Evolutionary conservation across 2,797 vertebrate genomes (phyloP).

Genomic region (Protosalanx chinensis): DNA sequence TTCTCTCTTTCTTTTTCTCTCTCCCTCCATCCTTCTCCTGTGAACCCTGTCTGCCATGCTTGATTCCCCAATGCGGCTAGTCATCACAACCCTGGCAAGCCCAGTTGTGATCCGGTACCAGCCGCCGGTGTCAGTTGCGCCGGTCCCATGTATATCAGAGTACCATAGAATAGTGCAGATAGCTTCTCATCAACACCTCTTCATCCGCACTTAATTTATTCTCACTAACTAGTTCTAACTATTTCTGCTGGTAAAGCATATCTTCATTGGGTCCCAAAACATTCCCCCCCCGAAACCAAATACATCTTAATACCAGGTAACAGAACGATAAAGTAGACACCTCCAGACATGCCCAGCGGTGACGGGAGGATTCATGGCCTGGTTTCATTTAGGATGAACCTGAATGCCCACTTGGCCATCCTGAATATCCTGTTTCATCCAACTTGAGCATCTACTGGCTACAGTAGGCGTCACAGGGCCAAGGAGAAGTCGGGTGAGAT

Average conservation of each 20-base stretch:
- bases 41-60: neutral
- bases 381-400: too few species aligned
- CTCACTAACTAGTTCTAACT: too few species aligned
- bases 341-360: too few species aligned
- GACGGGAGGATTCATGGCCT: too few species aligned
- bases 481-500: neutral
- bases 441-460: neutral
- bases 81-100: constrained; percentile 12
- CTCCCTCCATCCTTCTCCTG: neutral
- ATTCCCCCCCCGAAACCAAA: too few species aligned
- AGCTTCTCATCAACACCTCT: neutral
- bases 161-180: neutral
- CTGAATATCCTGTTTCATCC: too few species aligned
- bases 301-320: too few species aligned
- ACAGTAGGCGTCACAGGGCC: neutral
- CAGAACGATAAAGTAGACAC: too few species aligned
- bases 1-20: neutral
- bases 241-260: too few species aligned
- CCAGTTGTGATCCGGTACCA: constrained; percentile 25
- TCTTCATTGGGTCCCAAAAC: too few species aligned
- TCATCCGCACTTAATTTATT: too few species aligned
- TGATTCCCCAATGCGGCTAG: neutral
- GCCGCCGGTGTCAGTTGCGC: constrained; percentile 20
- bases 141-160: constrained; percentile 3
- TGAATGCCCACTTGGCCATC: too few species aligned